Base-by-base conservation (phyloP, 2,797 vertebrate species). In the Acanthiza pusilla region DNA sequence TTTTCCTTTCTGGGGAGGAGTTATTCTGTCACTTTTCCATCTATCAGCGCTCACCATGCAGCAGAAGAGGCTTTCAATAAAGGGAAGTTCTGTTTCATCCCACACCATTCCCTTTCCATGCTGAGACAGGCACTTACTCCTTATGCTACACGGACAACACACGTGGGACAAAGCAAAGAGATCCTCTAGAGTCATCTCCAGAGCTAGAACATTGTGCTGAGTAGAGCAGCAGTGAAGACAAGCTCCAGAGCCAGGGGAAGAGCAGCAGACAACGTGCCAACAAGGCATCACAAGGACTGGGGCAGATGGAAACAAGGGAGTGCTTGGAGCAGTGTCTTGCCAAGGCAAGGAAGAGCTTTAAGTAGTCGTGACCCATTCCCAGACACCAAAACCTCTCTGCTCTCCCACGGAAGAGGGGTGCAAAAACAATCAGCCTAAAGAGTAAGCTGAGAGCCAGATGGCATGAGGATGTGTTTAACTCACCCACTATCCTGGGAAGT, bases 1-100 rank as follows among this genome's bases (percentile, higher is more conserved):
- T 94, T 92, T 72, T 83, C 47, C 66, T 82, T 93, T 91, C 80
- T 42, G 79, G 70, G 86, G 70, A 78, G 63, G 54, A 82, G 88
- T 25, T 81, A 80, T 32, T 79, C 58, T 92, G 71, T 86, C 93
- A 70, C 75, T 89, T 79, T 85, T 75, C 54, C 74, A 54, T 89
- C 76, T 53, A 72, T 77, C 89, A 91, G 84, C 14, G 25, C 61
- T 79, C 91, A 76, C 65, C 48, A 45, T 7, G 51, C 73, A 94
- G 91, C 76, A 87, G 61, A 61, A 84, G 48, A 68, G 66, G 66
- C 77, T 91, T 75, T 61, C 36, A 57, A 21, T 5, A 40, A n/a
- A 61, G 48, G 30, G 18, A 74, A 75, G 62, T 5, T 55, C 66
- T 19, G 1, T 26, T 34, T 10, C 87, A 47, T 53, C 32, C 47